Conservation (phyloP, 2,113 vertebrate species). For the Seriola aureovittata region DNA sequence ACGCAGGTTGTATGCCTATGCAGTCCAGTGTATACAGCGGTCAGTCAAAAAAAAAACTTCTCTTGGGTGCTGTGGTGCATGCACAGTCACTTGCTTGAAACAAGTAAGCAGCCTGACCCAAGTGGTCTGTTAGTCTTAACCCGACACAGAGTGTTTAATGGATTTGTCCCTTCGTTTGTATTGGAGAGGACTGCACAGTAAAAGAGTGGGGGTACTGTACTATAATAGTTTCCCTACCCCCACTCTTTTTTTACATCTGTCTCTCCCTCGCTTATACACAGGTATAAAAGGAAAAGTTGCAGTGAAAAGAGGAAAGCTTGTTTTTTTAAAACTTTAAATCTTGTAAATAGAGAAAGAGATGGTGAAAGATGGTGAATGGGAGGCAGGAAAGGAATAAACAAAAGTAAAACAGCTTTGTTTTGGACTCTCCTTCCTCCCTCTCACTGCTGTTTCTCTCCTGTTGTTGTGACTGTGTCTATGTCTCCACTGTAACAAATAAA, state of each 20-base stretch:
- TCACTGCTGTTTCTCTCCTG: slow-evolving; percentile 69
- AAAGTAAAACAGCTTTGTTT: slow-evolving; percentile 73
- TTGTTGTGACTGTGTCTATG: slow-evolving; percentile 64
- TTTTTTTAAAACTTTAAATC: slow-evolving; percentile 31
- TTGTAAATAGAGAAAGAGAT: slow-evolving; percentile 67
- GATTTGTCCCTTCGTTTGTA: slow-evolving; percentile 40
- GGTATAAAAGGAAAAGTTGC: slow-evolving; percentile 53
- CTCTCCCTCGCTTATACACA: slow-evolving; percentile 27
- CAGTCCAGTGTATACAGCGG: slow-evolving; percentile 55
- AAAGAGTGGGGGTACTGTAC: slow-evolving; percentile 62
- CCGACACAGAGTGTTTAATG: slow-evolving; percentile 50
- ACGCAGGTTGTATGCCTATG: slow-evolving; percentile 28
- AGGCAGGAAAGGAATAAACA: slow-evolving; percentile 47
- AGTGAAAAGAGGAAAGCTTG: slow-evolving; percentile 51
- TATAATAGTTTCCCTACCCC: slow-evolving; percentile 78
- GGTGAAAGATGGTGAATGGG: slow-evolving; percentile 62
- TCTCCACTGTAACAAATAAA: slow-evolving; percentile 80
- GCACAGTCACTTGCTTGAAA: slow-evolving; percentile 75
- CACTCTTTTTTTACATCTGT: slow-evolving; percentile 48
- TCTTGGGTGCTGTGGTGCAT: slow-evolving; percentile 72
- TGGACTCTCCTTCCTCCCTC: slow-evolving; percentile 52
- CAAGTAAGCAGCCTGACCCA: slow-evolving; percentile 68
- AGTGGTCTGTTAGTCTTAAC: slow-evolving; percentile 69
- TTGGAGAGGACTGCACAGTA: slow-evolving; percentile 10
- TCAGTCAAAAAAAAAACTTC: slow-evolving; percentile 14